phyloP scores from a whole-genome alignment of 2,797 vertebrate species.

The Lagodon rhomboides region DNA sequence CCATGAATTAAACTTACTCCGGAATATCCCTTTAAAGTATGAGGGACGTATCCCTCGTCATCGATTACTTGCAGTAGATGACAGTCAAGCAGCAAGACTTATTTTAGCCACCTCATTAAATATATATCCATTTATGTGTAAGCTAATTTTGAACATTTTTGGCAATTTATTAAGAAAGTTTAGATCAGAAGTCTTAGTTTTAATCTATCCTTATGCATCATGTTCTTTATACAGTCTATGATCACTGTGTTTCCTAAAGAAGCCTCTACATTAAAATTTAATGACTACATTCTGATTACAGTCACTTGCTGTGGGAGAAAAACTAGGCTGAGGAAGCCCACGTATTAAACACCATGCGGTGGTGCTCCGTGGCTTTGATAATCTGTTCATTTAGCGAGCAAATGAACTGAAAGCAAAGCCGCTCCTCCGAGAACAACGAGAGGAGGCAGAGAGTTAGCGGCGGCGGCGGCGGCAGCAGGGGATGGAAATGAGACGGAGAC shows the following conservation, averaged over 20 bases:
- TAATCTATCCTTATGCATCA: not conserved
- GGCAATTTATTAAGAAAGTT: no score
- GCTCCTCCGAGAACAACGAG: conserved; percentile 57
- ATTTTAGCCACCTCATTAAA: no score
- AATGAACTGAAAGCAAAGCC: conserved; percentile 52
- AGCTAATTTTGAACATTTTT: no score
- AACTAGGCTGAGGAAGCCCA: not conserved
- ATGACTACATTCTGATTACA: not conserved
- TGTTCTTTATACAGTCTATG: not conserved
- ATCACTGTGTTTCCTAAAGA: not conserved
- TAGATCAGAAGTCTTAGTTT: not conserved
- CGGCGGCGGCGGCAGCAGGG: conserved; percentile 47
- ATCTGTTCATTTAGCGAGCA: conserved; percentile 48
- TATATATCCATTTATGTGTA: no score
- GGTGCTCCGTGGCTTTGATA: conserved; percentile 14
- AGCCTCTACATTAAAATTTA: not conserved
- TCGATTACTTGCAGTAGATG: no score
- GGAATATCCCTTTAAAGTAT: no score
- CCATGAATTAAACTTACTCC: no score
- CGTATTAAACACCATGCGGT: not conserved
- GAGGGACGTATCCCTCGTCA: no score
- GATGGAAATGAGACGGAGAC: conserved; percentile 47
- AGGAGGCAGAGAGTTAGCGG: conserved; percentile 44
- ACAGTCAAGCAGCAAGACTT: no score
- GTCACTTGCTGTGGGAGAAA: not conserved